Percentiles rank a stretch among this genome's conserved stretches.
Conservation (phyloP, 2,888 invertebrate species). For the Orgyia antiqua region DNA sequence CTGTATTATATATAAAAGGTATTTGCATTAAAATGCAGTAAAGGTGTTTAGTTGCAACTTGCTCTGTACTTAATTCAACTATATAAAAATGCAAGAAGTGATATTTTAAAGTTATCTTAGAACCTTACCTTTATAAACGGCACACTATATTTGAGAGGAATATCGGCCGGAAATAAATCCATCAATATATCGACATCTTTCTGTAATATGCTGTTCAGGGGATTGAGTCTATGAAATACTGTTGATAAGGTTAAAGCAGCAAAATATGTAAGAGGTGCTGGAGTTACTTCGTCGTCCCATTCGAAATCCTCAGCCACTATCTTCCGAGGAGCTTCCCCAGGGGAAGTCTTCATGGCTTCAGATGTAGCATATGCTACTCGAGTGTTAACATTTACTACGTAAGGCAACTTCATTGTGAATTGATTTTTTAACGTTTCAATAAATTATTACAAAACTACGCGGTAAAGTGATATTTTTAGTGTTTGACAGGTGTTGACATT, state of each 20-base stretch:
- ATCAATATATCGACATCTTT: constrained; percentile 78
- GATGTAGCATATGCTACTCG: constrained; percentile 50
- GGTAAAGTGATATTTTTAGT: too few species aligned
- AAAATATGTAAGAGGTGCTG: constrained; percentile 57
- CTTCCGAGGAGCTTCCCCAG: constrained; percentile 45
- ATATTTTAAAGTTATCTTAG: too few species aligned
- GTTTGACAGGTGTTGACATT: too few species aligned
- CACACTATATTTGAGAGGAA: constrained; percentile 77
- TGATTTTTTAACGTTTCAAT: background rate
- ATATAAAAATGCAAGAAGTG: too few species aligned
- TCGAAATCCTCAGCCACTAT: constrained; percentile 63
- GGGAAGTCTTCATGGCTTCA: constrained; percentile 37
- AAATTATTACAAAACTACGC: too few species aligned
- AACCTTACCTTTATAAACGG: constrained; percentile 65
- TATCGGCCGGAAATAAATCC: constrained; percentile 78
- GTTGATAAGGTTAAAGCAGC: constrained; percentile 50
- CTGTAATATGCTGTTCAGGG: constrained; percentile 75
- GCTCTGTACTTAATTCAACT: too few species aligned
- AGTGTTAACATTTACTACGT: constrained; percentile 51
- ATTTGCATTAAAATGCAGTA: too few species aligned
- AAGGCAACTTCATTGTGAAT: constrained; percentile 61
- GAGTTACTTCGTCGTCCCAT: constrained; percentile 61
- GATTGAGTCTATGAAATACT: constrained; percentile 66
- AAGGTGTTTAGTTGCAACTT: too few species aligned
- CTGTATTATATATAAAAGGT: too few species aligned